These are phyloP conservation scores for Microplitis manilae DNA, from an alignment of 2,888 invertebrate genomes.

Conservation along the genomic window DNA sequence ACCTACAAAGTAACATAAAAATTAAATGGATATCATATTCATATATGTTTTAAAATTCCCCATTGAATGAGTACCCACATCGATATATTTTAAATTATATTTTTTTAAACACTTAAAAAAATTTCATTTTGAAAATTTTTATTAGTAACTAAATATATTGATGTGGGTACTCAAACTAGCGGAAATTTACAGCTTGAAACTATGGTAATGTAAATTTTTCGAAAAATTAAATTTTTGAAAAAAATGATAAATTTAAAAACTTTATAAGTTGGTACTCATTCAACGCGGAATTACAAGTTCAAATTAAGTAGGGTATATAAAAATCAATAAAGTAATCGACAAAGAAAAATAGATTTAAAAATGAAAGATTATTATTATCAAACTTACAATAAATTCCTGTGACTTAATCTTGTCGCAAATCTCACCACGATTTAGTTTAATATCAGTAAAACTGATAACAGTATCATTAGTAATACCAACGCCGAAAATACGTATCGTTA, in stretches of 20 bases:
- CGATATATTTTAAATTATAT: too few relatives aligned
- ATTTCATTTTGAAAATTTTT: neutral
- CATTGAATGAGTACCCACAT: too few relatives aligned
- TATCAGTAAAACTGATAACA: slow-evolving; percentile 81
- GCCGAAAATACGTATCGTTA: slow-evolving; percentile 83
- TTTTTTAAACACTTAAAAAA: neutral
- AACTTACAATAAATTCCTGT: slow-evolving; percentile 72
- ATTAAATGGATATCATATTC: neutral
- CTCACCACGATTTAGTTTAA: slow-evolving; percentile 73
- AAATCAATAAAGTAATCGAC: neutral
- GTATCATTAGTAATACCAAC: slow-evolving; percentile 78
- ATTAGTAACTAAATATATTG: too few relatives aligned
- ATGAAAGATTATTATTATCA: neutral
- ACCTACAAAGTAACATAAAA: slow-evolving; percentile 55
- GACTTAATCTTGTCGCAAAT: slow-evolving; percentile 78
- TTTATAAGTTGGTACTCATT: too few relatives aligned
- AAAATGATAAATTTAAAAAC: too few relatives aligned
- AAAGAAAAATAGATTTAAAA: slow-evolving; percentile 12
- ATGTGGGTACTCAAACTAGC: too few relatives aligned
- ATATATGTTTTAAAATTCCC: neutral
- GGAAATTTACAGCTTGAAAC: too few relatives aligned
- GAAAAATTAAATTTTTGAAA: too few relatives aligned
- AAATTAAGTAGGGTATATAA: too few relatives aligned
- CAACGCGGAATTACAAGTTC: too few relatives aligned
- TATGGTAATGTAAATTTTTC: too few relatives aligned